A percentile compares a stretch with the other conserved stretches of the same genome.
Conservation (phyloP, 2,888 invertebrate species). For the Agrotis exclamationis region DNA sequence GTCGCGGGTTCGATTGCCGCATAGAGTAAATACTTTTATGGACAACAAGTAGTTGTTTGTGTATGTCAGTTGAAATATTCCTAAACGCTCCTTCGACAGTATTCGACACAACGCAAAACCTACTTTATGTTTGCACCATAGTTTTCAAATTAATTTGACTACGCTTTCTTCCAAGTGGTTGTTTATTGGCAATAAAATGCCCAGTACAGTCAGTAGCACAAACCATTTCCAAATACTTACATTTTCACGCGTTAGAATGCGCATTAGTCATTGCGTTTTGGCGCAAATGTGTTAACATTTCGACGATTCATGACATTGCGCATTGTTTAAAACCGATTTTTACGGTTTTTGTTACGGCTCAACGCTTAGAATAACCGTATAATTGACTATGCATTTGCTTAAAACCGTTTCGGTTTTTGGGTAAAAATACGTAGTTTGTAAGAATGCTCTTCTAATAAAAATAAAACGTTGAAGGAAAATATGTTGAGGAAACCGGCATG, state of each 20-base stretch:
- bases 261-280: conserved; percentile 11
- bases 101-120: not conserved
- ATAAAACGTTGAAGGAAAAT: too few species aligned
- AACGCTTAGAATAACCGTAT: conserved; percentile 36
- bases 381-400: conserved; percentile 20
- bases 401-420: conserved; percentile 10
- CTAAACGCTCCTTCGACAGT: too few species aligned
- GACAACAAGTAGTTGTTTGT: too few species aligned
- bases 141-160: conserved; percentile 2
- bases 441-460: not conserved
- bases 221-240: conserved; percentile 30
- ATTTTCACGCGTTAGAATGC: conserved; percentile 28
- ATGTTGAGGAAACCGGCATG: too few species aligned
- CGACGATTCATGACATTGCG: conserved; percentile 44
- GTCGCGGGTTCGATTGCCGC: too few species aligned
- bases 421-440: not conserved
- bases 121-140: not conserved
- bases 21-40: too few species aligned
- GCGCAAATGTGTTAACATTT: conserved; percentile 37
- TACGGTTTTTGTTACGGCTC: conserved; percentile 36
- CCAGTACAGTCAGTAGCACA: conserved; percentile 14
- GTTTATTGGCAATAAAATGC: not conserved
- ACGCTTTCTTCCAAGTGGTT: not conserved
- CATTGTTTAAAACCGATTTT: conserved; percentile 48
- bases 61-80: too few species aligned